Percentiles rank a stretch among this genome's conserved stretches.
These are phyloP conservation scores for Oostethus manadensis DNA, from an alignment of 2,113 vertebrate species.

Conservation along the genomic window DNA sequence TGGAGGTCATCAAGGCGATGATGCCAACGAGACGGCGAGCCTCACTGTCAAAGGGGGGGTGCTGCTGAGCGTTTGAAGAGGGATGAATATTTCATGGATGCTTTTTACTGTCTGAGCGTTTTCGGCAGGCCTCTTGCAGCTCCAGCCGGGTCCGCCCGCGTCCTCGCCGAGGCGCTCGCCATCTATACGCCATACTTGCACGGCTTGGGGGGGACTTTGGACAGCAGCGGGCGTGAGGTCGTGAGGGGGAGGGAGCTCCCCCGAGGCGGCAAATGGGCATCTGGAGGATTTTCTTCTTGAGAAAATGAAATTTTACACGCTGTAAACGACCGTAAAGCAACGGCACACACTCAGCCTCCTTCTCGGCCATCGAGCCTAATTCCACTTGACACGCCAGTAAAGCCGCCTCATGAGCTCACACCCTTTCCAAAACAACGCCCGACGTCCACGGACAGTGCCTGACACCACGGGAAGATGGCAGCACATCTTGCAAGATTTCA, in stretches of 20 bases:
- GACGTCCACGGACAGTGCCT: too few relatives aligned
- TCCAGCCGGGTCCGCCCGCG: constrained; percentile 32
- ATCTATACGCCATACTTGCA: constrained; percentile 25
- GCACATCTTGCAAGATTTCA: too few relatives aligned
- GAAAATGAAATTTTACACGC: constrained; percentile 44
- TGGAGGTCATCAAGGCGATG: too few relatives aligned
- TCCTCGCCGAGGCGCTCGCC: constrained; percentile 7
- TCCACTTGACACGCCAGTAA: too few relatives aligned
- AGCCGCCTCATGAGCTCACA: too few relatives aligned
- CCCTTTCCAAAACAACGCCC: too few relatives aligned
- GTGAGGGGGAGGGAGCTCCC: constrained; percentile 24
- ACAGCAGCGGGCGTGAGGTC: constrained; percentile 25
- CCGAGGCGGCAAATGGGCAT: constrained; percentile 41
- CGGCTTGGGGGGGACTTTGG: neutral
- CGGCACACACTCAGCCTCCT: too few relatives aligned
- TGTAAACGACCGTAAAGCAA: too few relatives aligned
- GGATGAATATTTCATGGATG: constrained; percentile 72
- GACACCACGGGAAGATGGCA: too few relatives aligned
- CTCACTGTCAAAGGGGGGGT: constrained; percentile 37
- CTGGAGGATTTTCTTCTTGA: constrained; percentile 31
- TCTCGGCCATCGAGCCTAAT: too few relatives aligned
- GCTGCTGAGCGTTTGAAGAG: constrained; percentile 59
- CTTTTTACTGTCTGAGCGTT: constrained; percentile 72
- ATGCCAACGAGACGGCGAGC: neutral
- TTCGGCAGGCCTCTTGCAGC: constrained; percentile 53